phyloP scores from a whole-genome alignment of 2,797 vertebrate species.

The Psittacula derbiana region DNA sequence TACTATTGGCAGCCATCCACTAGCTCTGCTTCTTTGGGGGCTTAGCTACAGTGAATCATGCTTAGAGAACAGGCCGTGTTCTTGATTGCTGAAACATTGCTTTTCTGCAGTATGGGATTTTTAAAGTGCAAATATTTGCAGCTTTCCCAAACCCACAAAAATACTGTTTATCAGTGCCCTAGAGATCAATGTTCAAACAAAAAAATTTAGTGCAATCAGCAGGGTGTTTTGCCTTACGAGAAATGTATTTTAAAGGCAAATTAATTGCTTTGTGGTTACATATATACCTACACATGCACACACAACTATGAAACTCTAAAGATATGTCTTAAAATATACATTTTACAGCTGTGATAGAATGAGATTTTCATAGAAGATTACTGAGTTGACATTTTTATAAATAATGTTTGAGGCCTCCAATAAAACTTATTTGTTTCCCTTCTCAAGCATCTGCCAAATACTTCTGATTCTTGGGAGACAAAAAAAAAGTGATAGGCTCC shows the following conservation, averaged over 20 bases:
- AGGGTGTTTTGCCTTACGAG: background rate
- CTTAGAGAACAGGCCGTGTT: background rate
- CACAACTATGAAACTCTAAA: background rate
- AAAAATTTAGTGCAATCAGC: background rate
- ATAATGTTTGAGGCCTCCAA: background rate
- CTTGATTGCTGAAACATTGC: background rate
- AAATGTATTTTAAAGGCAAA: background rate
- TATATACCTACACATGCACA: background rate
- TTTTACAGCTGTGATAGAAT: background rate
- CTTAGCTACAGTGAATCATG: background rate
- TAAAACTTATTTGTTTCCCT: background rate
- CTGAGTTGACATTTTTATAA: background rate
- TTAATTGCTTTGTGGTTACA: background rate
- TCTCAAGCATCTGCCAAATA: conserved; percentile 22
- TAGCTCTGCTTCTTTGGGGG: background rate
- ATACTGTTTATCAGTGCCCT: background rate
- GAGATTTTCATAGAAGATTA: background rate
- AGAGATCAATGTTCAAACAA: background rate
- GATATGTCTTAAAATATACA: background rate
- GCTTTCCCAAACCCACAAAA: background rate
- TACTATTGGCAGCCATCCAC: background rate
- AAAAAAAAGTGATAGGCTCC: background rate
- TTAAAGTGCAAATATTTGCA: conserved; percentile 2
- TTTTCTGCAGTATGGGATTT: background rate
- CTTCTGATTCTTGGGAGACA: conserved; percentile 1